Evolutionary conservation across 2,888 invertebrate genomes (phyloP), one percentile per base, ranked within the genome.

Genomic region (Vanessa cardui): DNA sequence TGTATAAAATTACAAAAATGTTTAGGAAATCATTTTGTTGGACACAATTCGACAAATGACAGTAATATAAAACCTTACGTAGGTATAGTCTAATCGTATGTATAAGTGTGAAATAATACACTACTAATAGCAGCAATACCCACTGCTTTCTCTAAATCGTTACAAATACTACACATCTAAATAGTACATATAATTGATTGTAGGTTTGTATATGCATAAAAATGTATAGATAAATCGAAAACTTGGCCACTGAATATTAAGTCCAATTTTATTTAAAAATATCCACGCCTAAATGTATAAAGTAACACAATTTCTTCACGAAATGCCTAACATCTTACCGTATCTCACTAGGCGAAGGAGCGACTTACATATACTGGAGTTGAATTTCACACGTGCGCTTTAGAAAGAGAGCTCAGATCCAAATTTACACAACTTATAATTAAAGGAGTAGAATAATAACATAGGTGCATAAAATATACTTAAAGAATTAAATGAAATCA

Each of bases 1-100:
- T 88, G 88, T 92, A 92, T 91, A 92, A 92, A 92, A 92, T 90
- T 92, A 91, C 92, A 92, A 92, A 91, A 91, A 87, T 82, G 82
- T 84, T 86, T 82, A 86, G 81, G 84, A 90, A 90, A 89, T 82
- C 81, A 89, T 85, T 84, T 80, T 80, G 83, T 77, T 85, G 84
- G 85, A 90, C 82, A 84, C 76, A 80, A 85, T 77, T 84, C 82
- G 82, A 85, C 80, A 86, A 83, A 86, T 83, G 84, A 86, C 84
- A 82, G 83, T 82, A 82, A 84, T 90, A 90, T 90, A 88, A 90
- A 90, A 90, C 81, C 85, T 87, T 88, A 88, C 76, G 64, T 73
- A 75, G 80, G 72, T 76, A 74, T 62, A 78, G 77, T 81, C 79
- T 83, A 84, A 84, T 82, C 80, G 78, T 83, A 85, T 81, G 85